These are phyloP conservation scores for Zosterops borbonicus DNA, from an alignment of 2,113 vertebrate genomes.

Conservation along the genomic window DNA sequence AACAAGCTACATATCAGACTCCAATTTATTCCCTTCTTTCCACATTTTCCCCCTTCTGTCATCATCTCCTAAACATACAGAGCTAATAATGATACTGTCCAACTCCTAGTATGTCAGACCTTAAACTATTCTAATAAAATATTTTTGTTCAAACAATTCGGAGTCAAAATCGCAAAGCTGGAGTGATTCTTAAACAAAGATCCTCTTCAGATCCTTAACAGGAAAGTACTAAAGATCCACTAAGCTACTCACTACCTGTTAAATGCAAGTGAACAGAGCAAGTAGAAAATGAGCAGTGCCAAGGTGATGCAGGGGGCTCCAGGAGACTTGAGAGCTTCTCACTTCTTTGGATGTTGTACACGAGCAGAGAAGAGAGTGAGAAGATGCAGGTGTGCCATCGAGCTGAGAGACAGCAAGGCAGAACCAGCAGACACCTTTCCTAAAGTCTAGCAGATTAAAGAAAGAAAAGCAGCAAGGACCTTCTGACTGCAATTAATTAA, in stretches of 20 bases:
- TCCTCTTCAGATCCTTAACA: neutral
- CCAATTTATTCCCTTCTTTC: neutral
- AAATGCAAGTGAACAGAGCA: accelerated
- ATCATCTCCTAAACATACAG: neutral
- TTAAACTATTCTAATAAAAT: neutral
- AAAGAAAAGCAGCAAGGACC: neutral
- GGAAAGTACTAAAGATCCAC: neutral
- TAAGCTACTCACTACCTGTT: neutral
- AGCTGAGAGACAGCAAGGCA: neutral
- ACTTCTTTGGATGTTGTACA: neutral
- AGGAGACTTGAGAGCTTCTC: neutral
- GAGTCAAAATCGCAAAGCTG: neutral
- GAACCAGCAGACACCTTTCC: neutral
- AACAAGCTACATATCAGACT: neutral
- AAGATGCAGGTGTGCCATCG: accelerated
- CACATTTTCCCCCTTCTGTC: neutral
- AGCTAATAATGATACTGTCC: neutral
- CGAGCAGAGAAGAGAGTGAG: accelerated
- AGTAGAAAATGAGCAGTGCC: neutral
- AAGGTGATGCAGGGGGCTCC: accelerated
- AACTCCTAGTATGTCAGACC: neutral
- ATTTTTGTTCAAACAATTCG: neutral
- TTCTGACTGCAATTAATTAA: neutral
- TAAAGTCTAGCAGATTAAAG: neutral
- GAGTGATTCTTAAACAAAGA: neutral